Conservation (phyloP, 2,113 vertebrate species). For the Mormyrus iriodes region DNA sequence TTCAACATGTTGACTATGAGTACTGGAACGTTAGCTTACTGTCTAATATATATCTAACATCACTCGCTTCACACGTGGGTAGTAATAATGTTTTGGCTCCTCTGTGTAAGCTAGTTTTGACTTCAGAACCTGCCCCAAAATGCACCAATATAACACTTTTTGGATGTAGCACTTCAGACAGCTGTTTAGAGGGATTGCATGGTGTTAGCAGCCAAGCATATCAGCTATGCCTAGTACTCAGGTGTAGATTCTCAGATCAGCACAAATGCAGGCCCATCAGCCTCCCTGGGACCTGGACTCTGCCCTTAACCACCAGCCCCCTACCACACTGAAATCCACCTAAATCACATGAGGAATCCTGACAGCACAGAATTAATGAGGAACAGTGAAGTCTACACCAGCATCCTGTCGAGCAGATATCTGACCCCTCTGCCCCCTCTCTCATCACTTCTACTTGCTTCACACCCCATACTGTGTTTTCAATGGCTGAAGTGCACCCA, state of each 20-base stretch:
- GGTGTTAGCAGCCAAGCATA: background rate
- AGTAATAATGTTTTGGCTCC: background rate
- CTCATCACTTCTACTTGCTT: background rate
- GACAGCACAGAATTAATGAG: background rate
- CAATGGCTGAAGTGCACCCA: background rate
- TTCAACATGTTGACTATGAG: background rate
- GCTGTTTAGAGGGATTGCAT: no score
- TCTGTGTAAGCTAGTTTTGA: background rate
- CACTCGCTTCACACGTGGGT: background rate
- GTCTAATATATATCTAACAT: background rate
- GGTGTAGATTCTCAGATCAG: conserved; percentile 6
- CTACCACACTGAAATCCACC: background rate
- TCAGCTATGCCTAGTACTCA: background rate
- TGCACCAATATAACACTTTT: background rate
- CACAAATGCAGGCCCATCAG: background rate
- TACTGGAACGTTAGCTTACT: background rate
- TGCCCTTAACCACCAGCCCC: background rate
- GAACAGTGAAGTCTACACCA: no score
- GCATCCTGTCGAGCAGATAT: background rate
- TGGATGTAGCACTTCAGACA: background rate
- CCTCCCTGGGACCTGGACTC: background rate
- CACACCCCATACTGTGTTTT: background rate
- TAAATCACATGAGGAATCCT: background rate
- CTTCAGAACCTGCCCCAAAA: background rate
- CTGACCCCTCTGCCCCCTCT: background rate